Evolutionary conservation across 2,888 invertebrate species (phyloP), one percentile per base, ranked within the genome.

Genomic region (Acanthococcus lagerstroemiae): DNA sequence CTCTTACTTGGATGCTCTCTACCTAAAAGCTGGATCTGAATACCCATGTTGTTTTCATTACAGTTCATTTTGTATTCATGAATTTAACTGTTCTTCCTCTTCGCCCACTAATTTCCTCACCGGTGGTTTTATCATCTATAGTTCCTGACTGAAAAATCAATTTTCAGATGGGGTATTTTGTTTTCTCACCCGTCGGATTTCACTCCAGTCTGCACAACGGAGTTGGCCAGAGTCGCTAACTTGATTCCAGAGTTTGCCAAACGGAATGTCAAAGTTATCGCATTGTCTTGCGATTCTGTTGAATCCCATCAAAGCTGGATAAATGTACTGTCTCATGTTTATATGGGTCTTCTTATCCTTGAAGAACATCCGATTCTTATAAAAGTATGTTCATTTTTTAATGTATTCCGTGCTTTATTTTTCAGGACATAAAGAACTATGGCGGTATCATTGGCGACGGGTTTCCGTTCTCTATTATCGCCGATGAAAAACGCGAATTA

Each of bases 171-270:
- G 95, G 86, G 88, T 67, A 84, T 91, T 73, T 77, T 92, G 25
- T 92, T 92, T 75, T 90, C 90, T 0, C 92, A 92, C 75, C 92
- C 92, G 0, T 85, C 88, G 6, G 92, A 92, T 76, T 93, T 86
- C 75, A 93, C 92, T 0, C 92, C 92, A 0, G 91, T 92, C 0
- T 93, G 92, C 74, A 93, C 92, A 5, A 92, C 91, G 0, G 92
- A 92, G 76, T 77, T 93, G 71, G 89, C 87, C 2, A 80, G 85
- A 54, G 83, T 88, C 58, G 86, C 86, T 2, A 83, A 86, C 17
- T 82, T 88, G 72, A 77, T 80, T 65, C 81, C 82, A 0, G 81
- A 86, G 72, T 90, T 91, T 73, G 76, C 79, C 27, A 84, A 86
- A 72, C 78, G 89, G 19, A 83, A 83, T 71, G 83, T 84, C 4